phyloP scores from a whole-genome alignment of 2,797 vertebrate genomes.

The Craterocephalus amniculus region DNA sequence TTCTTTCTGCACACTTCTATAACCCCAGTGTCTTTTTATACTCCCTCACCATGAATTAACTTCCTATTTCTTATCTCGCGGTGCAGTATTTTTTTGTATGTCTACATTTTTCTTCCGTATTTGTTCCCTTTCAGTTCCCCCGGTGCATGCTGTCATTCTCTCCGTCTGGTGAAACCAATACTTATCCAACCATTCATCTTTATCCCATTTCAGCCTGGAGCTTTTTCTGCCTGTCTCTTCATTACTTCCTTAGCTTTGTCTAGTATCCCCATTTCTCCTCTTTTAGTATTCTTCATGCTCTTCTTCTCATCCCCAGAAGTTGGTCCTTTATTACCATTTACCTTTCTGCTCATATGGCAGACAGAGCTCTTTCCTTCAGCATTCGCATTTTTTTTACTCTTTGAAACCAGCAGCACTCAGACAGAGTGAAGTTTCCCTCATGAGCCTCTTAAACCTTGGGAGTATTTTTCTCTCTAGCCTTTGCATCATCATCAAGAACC shows the following conservation, averaged over 20 bases:
- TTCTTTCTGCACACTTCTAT: slow-evolving; percentile 10
- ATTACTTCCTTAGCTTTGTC: slow-evolving; percentile 33
- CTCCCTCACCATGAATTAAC: slow-evolving; percentile 52
- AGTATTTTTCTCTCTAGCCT: slow-evolving; percentile 19
- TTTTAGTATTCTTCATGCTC: slow-evolving; percentile 33
- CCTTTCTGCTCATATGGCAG: slow-evolving; percentile 27
- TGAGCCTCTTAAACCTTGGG: slow-evolving; percentile 31
- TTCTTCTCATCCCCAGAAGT: slow-evolving; percentile 22
- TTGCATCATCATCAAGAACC: slow-evolving; percentile 38
- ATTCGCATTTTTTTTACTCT: slow-evolving; percentile 22
- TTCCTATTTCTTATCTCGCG: slow-evolving; percentile 50
- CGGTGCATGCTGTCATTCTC: slow-evolving; percentile 31
- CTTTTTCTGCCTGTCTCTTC: slow-evolving; percentile 40
- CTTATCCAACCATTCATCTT: slow-evolving; percentile 61
- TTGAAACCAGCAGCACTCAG: slow-evolving; percentile 22
- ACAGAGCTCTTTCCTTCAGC: slow-evolving; percentile 29
- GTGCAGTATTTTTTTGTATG: slow-evolving; percentile 4
- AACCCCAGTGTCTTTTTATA: slow-evolving; percentile 8
- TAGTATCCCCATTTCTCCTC: slow-evolving; percentile 13
- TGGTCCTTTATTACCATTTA: slow-evolving; percentile 15
- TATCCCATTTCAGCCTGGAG: slow-evolving; percentile 56
- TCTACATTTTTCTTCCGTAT: slow-evolving; percentile 50
- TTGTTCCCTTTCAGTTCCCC: slow-evolving; percentile 47
- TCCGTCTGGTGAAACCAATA: slow-evolving; percentile 51
- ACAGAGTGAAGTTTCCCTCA: slow-evolving; percentile 33